Base-by-base conservation (phyloP, 2,113 vertebrate species). In the Eonycteris spelaea region DNA sequence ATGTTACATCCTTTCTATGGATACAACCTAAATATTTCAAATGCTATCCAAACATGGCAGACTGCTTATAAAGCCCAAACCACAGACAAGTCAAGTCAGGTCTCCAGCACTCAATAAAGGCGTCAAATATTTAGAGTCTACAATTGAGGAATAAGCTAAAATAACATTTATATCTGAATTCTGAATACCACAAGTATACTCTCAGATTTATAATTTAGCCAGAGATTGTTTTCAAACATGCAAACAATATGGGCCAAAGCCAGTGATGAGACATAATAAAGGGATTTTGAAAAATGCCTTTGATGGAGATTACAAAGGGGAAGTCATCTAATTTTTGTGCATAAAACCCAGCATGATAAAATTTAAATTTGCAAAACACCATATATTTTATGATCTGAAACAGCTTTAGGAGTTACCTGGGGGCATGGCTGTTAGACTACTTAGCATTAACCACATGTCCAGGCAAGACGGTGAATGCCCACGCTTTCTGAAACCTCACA, bases 291-390 rank as follows among this genome's bases (percentile, higher is more conserved):
- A 84, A 95, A 95, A 83, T 79, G 67, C 59, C 90, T 97, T 95
- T 91, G 96, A 86, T 82, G 82, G 79, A 86, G 92, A 95, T 86
- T 59, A 95, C 86, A 95, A 97, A 97, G 78, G 0, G 88, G 87
- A 96, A 73, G 59, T 40, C 71, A 68, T 86, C 92, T 96, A 85
- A 79, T 14, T 97, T 95, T 83, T 92, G 95, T 90, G 90, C 95
- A 97, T 94, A 97, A 97, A 97, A 97, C 92, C 80, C 93, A 83
- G 77, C 65, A 61, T 15, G 94, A 74, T 86, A 84, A 96, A 95
- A 97, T 97, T 97, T 53, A 97, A 97, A 96, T 97, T 97, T 98
- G 94, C 96, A 98, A 95, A 97, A 97, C 96, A 97, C 94, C 95
- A 93, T 65, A 90, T 1, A 86, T 91, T 97, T 98, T 98, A 97